A percentile compares a stretch with the other conserved stretches of the same genome.
These are phyloP conservation scores for Bimastos eiseni DNA, from an alignment of 2,888 invertebrate genomes.

Conservation along the genomic window DNA sequence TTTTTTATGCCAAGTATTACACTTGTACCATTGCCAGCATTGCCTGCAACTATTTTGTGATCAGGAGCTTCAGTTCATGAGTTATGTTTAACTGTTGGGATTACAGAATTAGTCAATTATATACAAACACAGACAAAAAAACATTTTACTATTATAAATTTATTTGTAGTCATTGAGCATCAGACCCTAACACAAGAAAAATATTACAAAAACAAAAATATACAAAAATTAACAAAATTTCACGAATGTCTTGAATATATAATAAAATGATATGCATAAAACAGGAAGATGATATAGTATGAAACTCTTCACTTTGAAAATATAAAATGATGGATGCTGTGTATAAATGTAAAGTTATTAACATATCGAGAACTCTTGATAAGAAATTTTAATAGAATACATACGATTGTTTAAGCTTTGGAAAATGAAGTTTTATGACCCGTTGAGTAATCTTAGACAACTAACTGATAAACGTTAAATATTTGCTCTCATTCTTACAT, in stretches of 20 bases:
- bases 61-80: too few relatives aligned
- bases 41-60: too few relatives aligned
- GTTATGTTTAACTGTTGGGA: background rate
- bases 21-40: too few relatives aligned
- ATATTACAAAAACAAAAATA: background rate
- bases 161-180: background rate
- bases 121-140: background rate
- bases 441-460: too few relatives aligned
- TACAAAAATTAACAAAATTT: background rate
- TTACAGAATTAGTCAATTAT: too few relatives aligned
- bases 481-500: too few relatives aligned
- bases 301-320: background rate
- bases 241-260: background rate
- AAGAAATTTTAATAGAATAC: too few relatives aligned
- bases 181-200: background rate
- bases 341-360: background rate
- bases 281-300: background rate
- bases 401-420: too few relatives aligned
- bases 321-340: background rate
- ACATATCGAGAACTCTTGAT: too few relatives aligned
- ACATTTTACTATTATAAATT: background rate
- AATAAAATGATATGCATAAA: background rate
- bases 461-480: too few relatives aligned
- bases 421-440: too few relatives aligned
- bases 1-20: too few relatives aligned